These are phyloP conservation scores for Hydropsyche tenuis DNA, from an alignment of 1,140 invertebrate genomes.

Conservation along the genomic window DNA sequence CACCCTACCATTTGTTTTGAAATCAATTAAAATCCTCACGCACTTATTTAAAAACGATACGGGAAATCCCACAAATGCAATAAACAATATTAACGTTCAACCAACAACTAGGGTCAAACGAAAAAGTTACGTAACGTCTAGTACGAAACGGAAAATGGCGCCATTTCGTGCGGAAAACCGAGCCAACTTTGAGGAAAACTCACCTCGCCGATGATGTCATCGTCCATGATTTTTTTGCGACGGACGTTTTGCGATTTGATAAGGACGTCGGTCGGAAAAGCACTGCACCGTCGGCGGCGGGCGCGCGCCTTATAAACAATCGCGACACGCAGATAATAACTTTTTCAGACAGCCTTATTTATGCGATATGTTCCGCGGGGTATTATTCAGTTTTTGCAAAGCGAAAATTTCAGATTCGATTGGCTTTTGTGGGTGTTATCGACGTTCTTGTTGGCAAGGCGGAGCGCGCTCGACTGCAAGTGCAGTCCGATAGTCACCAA, in stretches of 20 bases:
- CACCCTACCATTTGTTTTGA: too few relatives aligned
- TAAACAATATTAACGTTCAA: too few relatives aligned
- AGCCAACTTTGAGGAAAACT: background rate
- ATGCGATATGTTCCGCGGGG: background rate
- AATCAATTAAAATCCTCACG: too few relatives aligned
- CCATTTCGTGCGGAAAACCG: too few relatives aligned
- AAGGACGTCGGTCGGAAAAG: background rate
- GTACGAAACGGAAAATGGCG: too few relatives aligned
- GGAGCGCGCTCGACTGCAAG: constrained; percentile 1
- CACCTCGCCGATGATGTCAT: background rate
- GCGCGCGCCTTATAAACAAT: constrained; percentile 1
- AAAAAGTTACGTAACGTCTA: too few relatives aligned
- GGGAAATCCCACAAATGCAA: too few relatives aligned
- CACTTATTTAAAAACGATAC: too few relatives aligned
- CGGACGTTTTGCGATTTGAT: background rate
- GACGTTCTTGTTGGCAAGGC: background rate
- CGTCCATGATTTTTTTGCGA: background rate
- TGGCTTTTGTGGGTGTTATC: too few relatives aligned
- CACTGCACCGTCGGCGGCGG: background rate
- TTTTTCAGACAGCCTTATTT: background rate
- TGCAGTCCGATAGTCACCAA: background rate
- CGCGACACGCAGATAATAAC: constrained; percentile 2
- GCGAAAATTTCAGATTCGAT: too few relatives aligned
- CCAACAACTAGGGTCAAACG: too few relatives aligned
- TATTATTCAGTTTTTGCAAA: background rate